These are phyloP conservation scores for Thunnus thynnus DNA, from an alignment of 2,113 vertebrate species.

Conservation along the genomic window DNA sequence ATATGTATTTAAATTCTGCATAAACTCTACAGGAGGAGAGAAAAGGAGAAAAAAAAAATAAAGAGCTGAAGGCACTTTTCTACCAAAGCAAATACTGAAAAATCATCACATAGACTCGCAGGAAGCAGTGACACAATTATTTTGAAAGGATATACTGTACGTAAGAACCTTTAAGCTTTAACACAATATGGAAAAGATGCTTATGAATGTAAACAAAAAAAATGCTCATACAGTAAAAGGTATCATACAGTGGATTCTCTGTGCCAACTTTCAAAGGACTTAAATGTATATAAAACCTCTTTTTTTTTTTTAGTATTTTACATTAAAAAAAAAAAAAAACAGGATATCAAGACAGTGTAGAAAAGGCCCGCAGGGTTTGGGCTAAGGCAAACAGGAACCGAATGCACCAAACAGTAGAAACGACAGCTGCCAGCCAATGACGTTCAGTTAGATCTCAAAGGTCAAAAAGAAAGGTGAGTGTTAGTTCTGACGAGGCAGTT, in stretches of 20 bases:
- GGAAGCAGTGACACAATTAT: conserved; percentile 53
- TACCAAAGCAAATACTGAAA: conserved; percentile 86
- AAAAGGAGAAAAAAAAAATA: conserved; percentile 52
- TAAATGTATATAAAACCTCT: conserved; percentile 33
- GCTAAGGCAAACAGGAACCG: conserved; percentile 67
- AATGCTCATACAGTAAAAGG: conserved; percentile 38
- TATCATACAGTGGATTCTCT: conserved; percentile 49
- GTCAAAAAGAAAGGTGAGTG: conserved; percentile 11
- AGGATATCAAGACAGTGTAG: conserved; percentile 70
- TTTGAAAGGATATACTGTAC: conserved; percentile 14
- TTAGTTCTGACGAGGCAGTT: conserved; percentile 49
- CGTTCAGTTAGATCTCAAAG: conserved; percentile 3
- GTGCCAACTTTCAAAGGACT: conserved; percentile 28
- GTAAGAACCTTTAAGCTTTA: conserved; percentile 13
- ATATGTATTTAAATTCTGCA: conserved; percentile 62
- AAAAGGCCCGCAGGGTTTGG: conserved; percentile 81
- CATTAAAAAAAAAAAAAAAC: conserved; percentile 38
- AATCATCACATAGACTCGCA: conserved; percentile 36
- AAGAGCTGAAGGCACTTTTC: conserved; percentile 91
- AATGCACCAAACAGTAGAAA: conserved; percentile 38
- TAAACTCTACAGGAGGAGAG: conserved; percentile 39
- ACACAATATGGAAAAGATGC: conserved; percentile 54
- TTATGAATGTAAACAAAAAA: conserved; percentile 71
- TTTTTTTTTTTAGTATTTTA: conserved; percentile 24
- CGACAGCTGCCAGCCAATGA: conserved; percentile 78